Evolutionary conservation across 2,797 vertebrate genomes (phyloP).

Genomic region (Acanthornis magna): DNA sequence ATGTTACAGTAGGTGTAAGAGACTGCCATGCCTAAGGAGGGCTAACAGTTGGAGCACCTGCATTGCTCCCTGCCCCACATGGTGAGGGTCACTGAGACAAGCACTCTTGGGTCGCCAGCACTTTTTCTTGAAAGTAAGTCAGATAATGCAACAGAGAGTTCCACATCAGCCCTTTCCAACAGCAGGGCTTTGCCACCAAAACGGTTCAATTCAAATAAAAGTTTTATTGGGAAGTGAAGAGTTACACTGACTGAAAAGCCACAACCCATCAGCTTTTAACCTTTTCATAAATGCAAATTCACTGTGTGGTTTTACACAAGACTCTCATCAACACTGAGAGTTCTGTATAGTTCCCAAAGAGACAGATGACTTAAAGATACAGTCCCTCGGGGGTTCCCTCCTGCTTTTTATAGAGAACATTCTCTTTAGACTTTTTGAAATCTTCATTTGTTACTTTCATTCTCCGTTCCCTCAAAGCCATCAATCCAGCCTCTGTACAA

Average conservation of each 20-base stretch:
- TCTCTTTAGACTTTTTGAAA: conserved; percentile 99
- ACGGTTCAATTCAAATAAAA: conserved; percentile 1
- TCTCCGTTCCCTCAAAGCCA: conserved; percentile 92
- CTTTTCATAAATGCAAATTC: not conserved
- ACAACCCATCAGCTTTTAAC: not conserved
- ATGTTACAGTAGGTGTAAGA: not conserved
- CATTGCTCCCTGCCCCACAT: accelerated
- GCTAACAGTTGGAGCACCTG: too few relatives aligned
- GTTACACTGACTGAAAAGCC: conserved; percentile 55
- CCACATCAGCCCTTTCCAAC: not conserved
- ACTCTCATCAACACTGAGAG: not conserved
- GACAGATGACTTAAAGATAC: conserved; percentile 82
- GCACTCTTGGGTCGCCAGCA: accelerated
- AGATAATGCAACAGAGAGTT: not conserved
- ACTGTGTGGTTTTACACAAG: not conserved
- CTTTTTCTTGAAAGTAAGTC: too few relatives aligned
- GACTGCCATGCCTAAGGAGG: not conserved
- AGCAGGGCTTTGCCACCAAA: not conserved
- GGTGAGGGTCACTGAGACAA: not conserved
- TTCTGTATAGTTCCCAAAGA: not conserved
- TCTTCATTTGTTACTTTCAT: conserved; percentile 99
- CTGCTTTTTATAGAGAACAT: conserved; percentile 98
- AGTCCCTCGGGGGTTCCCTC: conserved; percentile 97
- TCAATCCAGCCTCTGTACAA: conserved; percentile 96
- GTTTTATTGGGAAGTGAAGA: conserved; percentile 76